These are phyloP conservation scores for Leucoraja ocellata DNA, from an alignment of 2,797 vertebrate species.

Conservation along the genomic window DNA sequence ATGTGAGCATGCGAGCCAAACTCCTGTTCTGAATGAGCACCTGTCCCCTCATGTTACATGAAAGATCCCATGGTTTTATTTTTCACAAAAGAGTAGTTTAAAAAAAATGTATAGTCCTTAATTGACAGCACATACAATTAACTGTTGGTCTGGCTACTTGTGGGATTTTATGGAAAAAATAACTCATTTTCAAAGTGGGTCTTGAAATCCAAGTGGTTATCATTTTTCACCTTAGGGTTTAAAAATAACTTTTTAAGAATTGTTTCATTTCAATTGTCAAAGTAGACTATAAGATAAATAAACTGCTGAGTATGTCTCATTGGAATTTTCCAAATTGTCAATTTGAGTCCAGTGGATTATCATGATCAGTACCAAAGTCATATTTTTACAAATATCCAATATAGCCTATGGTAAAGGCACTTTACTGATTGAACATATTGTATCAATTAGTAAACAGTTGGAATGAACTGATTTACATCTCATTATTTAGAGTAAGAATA, in stretches of 20 bases:
- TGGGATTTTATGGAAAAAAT: background rate
- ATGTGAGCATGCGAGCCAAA: background rate
- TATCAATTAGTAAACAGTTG: background rate
- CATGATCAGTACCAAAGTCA: background rate
- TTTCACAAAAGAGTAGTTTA: background rate
- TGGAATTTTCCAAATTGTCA: background rate
- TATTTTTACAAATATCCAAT: background rate
- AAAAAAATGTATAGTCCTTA: background rate
- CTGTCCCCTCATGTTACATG: background rate
- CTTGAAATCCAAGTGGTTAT: background rate
- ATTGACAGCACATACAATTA: background rate
- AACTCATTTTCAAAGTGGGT: too few species aligned
- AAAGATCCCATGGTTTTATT: background rate
- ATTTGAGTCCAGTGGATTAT: background rate
- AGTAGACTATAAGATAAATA: too few species aligned
- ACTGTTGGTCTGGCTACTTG: background rate
- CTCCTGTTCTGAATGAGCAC: background rate
- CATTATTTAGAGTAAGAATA: background rate
- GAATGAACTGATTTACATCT: background rate
- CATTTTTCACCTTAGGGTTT: background rate
- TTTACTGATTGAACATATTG: background rate
- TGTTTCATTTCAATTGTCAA: background rate
- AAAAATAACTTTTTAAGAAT: background rate
- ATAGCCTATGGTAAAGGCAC: background rate
- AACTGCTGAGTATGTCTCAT: background rate